phyloP scores from a whole-genome alignment of 2,113 vertebrate species.

The Murina feae region DNA sequence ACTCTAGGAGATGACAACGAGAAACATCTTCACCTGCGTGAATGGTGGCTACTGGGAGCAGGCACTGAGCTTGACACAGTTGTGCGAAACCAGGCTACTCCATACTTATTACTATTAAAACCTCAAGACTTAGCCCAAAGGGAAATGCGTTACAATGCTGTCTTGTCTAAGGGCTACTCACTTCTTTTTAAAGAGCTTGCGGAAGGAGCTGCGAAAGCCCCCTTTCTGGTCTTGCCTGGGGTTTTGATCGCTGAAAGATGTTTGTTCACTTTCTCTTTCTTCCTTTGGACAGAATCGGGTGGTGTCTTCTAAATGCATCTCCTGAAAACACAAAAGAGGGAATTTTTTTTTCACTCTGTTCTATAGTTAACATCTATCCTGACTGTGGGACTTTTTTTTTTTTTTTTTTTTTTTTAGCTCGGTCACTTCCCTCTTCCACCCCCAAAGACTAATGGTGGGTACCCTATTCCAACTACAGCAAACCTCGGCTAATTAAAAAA shows the following conservation, averaged over 20 bases:
- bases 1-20: slow-evolving; percentile 13
- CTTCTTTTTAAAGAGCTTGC: slow-evolving; percentile 99
- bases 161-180: slow-evolving; percentile 81
- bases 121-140: slow-evolving; percentile 50
- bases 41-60: slow-evolving; percentile 21
- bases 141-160: slow-evolving; percentile 68
- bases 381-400: slow-evolving; percentile 22
- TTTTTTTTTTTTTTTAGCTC: not conserved
- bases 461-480: not conserved
- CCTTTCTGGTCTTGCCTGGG: slow-evolving; percentile 94
- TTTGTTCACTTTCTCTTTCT: slow-evolving; percentile 88
- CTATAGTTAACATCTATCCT: slow-evolving; percentile 66
- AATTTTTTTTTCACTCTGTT: slow-evolving; percentile 23
- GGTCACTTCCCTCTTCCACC: not conserved
- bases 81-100: slow-evolving; percentile 44
- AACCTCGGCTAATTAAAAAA: not conserved
- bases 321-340: slow-evolving; percentile 83
- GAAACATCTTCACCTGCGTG: slow-evolving; percentile 28
- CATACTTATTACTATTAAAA: slow-evolving; percentile 41
- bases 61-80: slow-evolving; percentile 50
- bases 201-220: slow-evolving; percentile 97
- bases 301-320: slow-evolving; percentile 86
- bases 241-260: slow-evolving; percentile 92
- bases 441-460: not conserved
- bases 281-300: slow-evolving; percentile 88